These are phyloP conservation scores for Psilopsiagon aurifrons DNA, from an alignment of 2,113 vertebrate species.

Conservation along the genomic window DNA sequence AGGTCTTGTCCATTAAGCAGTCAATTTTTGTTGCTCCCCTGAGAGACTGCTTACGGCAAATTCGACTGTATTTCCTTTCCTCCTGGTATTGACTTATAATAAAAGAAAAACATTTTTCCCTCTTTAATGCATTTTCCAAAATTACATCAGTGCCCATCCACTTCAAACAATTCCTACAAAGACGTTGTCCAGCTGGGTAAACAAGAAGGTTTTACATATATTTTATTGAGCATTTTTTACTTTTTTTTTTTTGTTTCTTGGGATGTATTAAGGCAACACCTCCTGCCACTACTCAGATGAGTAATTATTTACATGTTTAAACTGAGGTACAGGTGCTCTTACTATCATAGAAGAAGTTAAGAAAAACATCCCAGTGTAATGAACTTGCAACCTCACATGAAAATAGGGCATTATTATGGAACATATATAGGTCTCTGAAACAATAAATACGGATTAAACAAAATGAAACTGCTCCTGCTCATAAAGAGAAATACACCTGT, in stretches of 20 bases:
- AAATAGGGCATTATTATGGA: not conserved
- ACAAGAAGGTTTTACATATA: constrained; percentile 39
- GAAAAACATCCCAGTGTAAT: not conserved
- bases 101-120: constrained; percentile 58
- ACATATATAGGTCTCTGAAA: not conserved
- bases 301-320: not conserved
- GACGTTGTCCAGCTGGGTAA: constrained; percentile 52
- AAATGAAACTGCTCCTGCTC: not conserved
- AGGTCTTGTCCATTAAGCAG: not conserved
- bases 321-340: not conserved
- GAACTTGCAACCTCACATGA: not conserved
- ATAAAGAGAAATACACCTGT: not conserved
- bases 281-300: not conserved
- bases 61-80: constrained; percentile 52
- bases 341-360: not conserved
- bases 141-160: constrained; percentile 35
- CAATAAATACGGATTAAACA: not conserved
- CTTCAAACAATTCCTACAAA: constrained; percentile 54
- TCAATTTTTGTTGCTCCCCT: constrained; percentile 20
- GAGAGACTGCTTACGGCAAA: constrained; percentile 18
- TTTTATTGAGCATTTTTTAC: not conserved
- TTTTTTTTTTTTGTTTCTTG: not conserved
- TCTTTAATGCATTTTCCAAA: constrained; percentile 49
- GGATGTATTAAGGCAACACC: not conserved
- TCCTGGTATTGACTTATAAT: constrained; percentile 49